These are phyloP conservation scores for Mystacornis crossleyi DNA, from an alignment of 2,113 vertebrate species.

Conservation along the genomic window DNA sequence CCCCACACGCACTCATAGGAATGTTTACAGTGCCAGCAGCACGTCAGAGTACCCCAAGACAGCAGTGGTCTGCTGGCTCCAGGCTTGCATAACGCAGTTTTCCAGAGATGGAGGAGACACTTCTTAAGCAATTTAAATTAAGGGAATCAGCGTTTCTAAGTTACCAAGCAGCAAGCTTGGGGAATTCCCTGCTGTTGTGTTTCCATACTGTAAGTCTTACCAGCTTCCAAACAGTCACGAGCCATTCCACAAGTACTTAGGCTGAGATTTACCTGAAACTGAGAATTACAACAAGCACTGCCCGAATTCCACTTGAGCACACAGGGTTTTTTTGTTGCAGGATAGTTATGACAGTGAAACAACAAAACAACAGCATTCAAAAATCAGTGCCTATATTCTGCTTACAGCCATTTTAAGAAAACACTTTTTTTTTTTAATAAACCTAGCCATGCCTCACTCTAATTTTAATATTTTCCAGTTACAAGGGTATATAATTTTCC, in stretches of 20 bases:
- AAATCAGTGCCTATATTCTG: neutral
- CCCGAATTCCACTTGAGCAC: neutral
- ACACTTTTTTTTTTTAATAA: neutral
- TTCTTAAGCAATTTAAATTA: neutral
- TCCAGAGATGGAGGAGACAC: neutral
- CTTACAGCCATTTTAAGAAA: neutral
- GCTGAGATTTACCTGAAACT: neutral
- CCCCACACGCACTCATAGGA: neutral
- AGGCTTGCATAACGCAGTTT: rapidly evolving
- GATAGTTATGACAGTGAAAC: neutral
- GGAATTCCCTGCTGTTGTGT: neutral
- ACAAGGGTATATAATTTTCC: neutral
- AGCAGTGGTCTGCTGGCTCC: neutral
- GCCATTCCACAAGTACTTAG: neutral
- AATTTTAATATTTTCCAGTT: neutral
- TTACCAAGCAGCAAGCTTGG: neutral
- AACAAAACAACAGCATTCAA: neutral
- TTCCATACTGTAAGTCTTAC: neutral
- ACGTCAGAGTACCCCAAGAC: neutral
- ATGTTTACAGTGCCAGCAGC: neutral
- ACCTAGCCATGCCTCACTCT: neutral
- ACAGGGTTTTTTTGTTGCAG: neutral
- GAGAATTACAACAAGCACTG: neutral
- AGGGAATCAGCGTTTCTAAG: neutral
- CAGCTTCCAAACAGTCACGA: neutral